A percentile compares a stretch with the other conserved stretches of the same genome.
phyloP scores from a whole-genome alignment of 2,888 invertebrate genomes.

The Rotaria sp. region DNA sequence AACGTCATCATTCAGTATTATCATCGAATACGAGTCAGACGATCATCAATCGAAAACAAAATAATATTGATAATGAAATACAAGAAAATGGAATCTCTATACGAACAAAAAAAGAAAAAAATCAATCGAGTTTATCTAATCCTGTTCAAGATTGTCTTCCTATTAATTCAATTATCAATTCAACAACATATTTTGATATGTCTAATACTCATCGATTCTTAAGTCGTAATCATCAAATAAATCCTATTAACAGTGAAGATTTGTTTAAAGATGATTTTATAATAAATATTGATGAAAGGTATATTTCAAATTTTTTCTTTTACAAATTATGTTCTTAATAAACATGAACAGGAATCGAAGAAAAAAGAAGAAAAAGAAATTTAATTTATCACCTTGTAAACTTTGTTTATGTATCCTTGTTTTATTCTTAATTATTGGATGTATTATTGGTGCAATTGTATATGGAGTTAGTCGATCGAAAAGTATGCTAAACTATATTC shows the following conservation, averaged over 20 bases:
- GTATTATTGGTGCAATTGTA: not conserved
- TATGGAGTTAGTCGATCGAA: not conserved
- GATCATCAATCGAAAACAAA: not conserved
- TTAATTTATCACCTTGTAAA: not conserved
- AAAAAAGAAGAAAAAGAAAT: not conserved
- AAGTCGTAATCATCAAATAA: not conserved
- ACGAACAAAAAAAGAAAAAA: not conserved
- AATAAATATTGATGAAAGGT: not conserved
- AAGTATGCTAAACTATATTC: not conserved
- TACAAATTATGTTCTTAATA: not conserved
- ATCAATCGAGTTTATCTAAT: not conserved
- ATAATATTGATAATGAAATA: not conserved
- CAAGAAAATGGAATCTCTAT: not conserved
- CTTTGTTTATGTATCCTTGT: not conserved
- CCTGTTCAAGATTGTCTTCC: not conserved
- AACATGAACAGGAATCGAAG: not conserved
- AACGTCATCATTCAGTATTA: not conserved
- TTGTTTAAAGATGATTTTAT: not conserved
- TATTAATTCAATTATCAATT: not conserved
- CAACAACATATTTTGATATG: not conserved
- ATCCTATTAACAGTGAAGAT: not conserved
- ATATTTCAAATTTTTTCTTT: not conserved
- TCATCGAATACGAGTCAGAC: not conserved
- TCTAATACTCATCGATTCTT: not conserved
- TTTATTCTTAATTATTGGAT: not conserved